Evolutionary conservation across 2,797 vertebrate genomes (phyloP), one percentile per base, ranked within the genome.

Genomic region (Pitangus sulphuratus): DNA sequence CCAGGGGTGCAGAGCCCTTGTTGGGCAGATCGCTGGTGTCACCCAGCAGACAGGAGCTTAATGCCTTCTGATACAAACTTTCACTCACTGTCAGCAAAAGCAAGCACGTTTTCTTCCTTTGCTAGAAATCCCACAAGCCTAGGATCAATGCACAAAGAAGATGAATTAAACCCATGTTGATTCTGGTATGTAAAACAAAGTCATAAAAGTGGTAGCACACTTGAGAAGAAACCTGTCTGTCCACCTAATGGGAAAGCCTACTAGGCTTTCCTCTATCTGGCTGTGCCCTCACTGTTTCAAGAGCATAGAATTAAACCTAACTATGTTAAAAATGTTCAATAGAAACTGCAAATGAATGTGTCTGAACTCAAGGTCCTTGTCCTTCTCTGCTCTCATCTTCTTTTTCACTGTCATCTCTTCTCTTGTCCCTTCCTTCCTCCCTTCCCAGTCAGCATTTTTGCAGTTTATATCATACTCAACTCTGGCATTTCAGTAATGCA

Each of bases 381-480:
- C 42, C 26, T 45, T 72, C 12, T 68, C 61, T 20, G 37, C 31
- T 80, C 68, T 35, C 37, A 48, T 81, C 39, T 16, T 51, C 24
- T 45, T 54, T 51, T 64, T 58, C 37, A 42, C 4, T 89, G 48
- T 79, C 54, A 33, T 80, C 17, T 39, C 48, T 48, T 58, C 31
- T 54, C 30, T 64, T 64, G 35, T 50, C 16, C 30, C 42, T 88
- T 44, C 30, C 54, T 30, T 33, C 45, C 24, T 60, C 15, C 13
- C 9, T 37, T 84, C 35, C 17, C 58, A 74, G 37, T 74, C 66
- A 95, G 81, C 64, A 68, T 87, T 85, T 95, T 85, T 82, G 60
- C 64, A 83, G 87, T 96, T 96, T 89, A 83, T 95, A 77, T 87
- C 90, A 51, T 87, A 77, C 86, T 92, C 74, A 81, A 64, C 10